Evolutionary conservation across 1,140 invertebrate species (phyloP).

Genomic region (Drosophila repleta): DNA sequence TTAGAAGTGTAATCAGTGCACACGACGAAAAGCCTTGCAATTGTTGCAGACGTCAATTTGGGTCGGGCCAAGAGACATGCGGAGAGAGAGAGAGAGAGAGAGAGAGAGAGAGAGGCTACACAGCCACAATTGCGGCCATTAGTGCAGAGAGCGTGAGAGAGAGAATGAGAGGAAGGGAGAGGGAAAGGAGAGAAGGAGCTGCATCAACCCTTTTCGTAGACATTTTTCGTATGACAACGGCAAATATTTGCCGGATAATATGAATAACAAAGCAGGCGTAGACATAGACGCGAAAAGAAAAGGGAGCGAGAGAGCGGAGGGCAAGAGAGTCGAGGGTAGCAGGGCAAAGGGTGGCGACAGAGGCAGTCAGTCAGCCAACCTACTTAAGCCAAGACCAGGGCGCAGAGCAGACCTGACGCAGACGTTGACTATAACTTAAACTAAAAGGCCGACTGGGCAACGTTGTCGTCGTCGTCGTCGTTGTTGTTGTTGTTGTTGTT

Average conservation of each 20-base stretch:
- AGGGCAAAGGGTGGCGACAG: not conserved
- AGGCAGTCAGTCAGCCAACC: slow-evolving; percentile 46
- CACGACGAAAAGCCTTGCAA: slow-evolving; percentile 48
- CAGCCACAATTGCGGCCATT: slow-evolving; percentile 77
- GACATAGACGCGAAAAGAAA: slow-evolving; percentile 32
- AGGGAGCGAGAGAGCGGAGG: not conserved
- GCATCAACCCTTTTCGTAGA: slow-evolving; percentile 53
- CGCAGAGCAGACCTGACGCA: slow-evolving; percentile 31
- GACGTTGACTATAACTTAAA: slow-evolving; percentile 71
- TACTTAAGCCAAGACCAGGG: slow-evolving; percentile 55
- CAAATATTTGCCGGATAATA: slow-evolving; percentile 82
- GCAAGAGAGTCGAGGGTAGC: not conserved
- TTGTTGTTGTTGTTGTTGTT: slow-evolving; percentile 30
- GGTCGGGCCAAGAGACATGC: slow-evolving; percentile 56
- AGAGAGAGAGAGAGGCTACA: slow-evolving; percentile 13
- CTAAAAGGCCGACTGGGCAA: slow-evolving; percentile 71
- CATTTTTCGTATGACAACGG: slow-evolving; percentile 80
- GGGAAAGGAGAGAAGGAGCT: not conserved
- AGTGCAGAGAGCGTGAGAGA: slow-evolving; percentile 31
- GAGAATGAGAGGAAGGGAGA: not conserved
- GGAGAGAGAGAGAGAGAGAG: slow-evolving; percentile 22
- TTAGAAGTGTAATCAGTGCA: slow-evolving; percentile 58
- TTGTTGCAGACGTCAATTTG: slow-evolving; percentile 72
- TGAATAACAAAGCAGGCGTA: slow-evolving; percentile 73
- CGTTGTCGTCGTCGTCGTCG: too few relatives aligned